phyloP scores from a whole-genome alignment of 2,888 invertebrate species.

The Phyllotreta striolata region DNA sequence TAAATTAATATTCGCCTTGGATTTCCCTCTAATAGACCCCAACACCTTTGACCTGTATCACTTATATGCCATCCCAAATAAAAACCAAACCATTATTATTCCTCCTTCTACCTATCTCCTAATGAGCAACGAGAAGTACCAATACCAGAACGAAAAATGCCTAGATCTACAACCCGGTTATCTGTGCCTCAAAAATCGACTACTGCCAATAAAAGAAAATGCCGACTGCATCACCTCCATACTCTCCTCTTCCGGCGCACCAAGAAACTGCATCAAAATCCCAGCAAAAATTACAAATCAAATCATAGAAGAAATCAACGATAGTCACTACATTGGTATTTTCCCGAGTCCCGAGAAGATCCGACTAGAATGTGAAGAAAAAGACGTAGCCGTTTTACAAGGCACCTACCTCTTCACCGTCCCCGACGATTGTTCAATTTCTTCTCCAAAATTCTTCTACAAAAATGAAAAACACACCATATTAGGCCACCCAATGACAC shows the following conservation, averaged over 20 bases:
- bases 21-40: slow-evolving; percentile 1
- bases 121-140: neutral
- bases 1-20: neutral
- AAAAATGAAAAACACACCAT: no score
- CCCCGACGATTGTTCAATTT: no score
- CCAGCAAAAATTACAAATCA: neutral
- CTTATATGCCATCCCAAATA: neutral
- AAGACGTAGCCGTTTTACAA: no score
- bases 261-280: neutral
- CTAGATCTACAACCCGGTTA: neutral
- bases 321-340: neutral
- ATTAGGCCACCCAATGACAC: no score
- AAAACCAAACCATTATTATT: slow-evolving; percentile 4
- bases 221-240: slow-evolving; percentile 1
- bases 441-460: no score
- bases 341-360: no score
- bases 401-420: no score
- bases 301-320: slow-evolving; percentile 10
- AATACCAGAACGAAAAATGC: slow-evolving; percentile 11
- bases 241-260: neutral
- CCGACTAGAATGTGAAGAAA: no score
- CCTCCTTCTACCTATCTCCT: slow-evolving; percentile 5
- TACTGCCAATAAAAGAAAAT: neutral
- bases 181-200: neutral
- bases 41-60: neutral